Base-by-base conservation (phyloP, 2,113 vertebrate genomes). In the Alectura lathami region DNA sequence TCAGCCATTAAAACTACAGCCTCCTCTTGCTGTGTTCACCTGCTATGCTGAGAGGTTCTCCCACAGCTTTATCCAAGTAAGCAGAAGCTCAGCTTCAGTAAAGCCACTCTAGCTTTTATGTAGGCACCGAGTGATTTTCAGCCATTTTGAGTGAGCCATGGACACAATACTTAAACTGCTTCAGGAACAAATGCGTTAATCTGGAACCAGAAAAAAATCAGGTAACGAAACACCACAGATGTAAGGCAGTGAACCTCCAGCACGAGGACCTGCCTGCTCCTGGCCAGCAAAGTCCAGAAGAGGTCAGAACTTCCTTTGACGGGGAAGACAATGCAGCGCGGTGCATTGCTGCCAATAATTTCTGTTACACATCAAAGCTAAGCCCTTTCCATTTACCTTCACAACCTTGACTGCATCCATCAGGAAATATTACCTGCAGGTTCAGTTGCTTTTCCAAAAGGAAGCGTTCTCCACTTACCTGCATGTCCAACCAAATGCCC, bases 101-200 rank as follows among this genome's bases (percentile, higher is more conserved):
- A 60, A 75, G 51, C 43, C 64, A 62, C 9, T 47, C 51, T 17
- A 64, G 54, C 12, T 70, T 76, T 47, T 6, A 26, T 2, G 11
- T 9, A 66, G 68, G 42, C 74, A 27, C 6, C 40, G 36, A 81
- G 29, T 8, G 38, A 68, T 63, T 88, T 77, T 53, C 86, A 87
- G 88, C 80, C 94, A 91, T 84, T 86, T 62, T 69, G 53, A 86
- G 73, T 6, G 23, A 93, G 54, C 17, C 67, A 83, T 83, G 84
- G 87, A 88, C 67, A 86, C 30, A 50, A 70, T 1, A 6, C 17
- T 70, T n/a, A 38, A 70, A 8, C 15, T 42, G 78, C 74, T 77
- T 48, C 67, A 73, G 63, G 43, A 68, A 48, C 40, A 76, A 68
- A 57, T 1, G 30, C 23, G 42, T 47, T 14, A 32, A 4, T 15